phyloP scores from a whole-genome alignment of 64 coral and sea anemone genomes.

The Hydrozoanthus tunicans region DNA sequence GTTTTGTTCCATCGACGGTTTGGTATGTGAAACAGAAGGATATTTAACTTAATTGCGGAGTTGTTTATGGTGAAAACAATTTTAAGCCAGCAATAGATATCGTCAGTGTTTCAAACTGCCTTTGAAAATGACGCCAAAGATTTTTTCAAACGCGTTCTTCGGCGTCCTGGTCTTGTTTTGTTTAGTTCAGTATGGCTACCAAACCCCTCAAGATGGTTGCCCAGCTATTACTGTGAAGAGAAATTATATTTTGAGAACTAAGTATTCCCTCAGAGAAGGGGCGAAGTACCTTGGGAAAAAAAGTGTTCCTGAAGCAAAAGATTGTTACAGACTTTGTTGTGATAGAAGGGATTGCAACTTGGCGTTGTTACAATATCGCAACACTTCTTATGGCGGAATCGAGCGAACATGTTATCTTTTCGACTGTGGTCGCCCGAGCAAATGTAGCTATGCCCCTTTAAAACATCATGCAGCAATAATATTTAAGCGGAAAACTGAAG shows the following conservation, averaged over 20 bases:
- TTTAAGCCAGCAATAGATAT: background rate
- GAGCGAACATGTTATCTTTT: constrained; percentile 39
- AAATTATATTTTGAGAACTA: constrained; percentile 52
- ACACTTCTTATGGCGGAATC: constrained; percentile 28
- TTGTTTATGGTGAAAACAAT: background rate
- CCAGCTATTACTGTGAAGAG: constrained; percentile 23
- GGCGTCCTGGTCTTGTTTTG: constrained; percentile 32
- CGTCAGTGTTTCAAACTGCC: background rate
- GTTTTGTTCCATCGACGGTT: background rate
- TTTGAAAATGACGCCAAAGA: constrained; percentile 49
- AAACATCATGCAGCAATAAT: constrained; percentile 41
- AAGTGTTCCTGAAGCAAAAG: background rate
- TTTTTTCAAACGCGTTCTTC: constrained; percentile 21
- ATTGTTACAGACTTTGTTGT: constrained; percentile 43
- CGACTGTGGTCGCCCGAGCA: constrained; percentile 43
- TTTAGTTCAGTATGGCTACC: constrained; percentile 52
- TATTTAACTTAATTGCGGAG: background rate
- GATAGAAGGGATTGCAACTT: constrained; percentile 6
- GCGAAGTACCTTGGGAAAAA: constrained; percentile 22
- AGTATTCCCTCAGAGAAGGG: constrained; percentile 27
- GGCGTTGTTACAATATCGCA: constrained; percentile 24
- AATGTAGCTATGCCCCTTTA: constrained; percentile 25
- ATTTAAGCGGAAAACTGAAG: constrained; percentile 14
- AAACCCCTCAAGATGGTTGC: constrained; percentile 44
- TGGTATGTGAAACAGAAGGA: background rate